Base-by-base conservation (phyloP, 2,888 invertebrate species). In the Coremacera marginata region DNA sequence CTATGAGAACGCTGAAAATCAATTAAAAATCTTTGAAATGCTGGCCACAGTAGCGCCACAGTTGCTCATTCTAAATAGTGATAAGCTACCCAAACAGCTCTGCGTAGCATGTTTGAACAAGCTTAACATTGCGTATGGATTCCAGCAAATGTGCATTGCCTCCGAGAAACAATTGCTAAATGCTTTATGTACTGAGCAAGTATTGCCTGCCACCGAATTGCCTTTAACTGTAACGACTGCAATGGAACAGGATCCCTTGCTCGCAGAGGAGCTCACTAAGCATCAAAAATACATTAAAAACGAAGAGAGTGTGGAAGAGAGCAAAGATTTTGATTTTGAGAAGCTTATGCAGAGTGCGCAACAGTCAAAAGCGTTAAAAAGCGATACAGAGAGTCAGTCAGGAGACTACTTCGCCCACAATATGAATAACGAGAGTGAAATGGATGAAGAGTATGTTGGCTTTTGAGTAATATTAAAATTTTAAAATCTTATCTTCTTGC, bases 71-170 rank as follows among this genome's bases (percentile, higher is more conserved):
- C 19, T 44, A 3, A 57, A 37, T 55, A n/a, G 34, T 7, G 93
- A 93, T 88, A 91, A 91, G 49, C 85, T 93, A 76, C 93, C 93
- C 1, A 91, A 92, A 83, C 90, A 90, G 75, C 89, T 93, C 68
- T 93, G 93, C 83, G 82, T 87, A 79, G 87, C 89, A 8, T 94
- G 93, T 85, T 89, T 90, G 0, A 89, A 89, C 77, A 88, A 89
- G 74, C 88, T 92, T 19, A 87, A 91, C 75, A 87, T 90, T 8
- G 87, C 91, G 11, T 91, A 91, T 83, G 84, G 88, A 62, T 91
- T 91, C 82, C 91, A 91, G 81, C 83, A 87, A 76, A 87, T 90
- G 82, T 91, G 90, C 79, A 90, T 91, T 80, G 86, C 87, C 70
- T 89, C 90, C 3, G 91, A 91, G 82, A 83, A 81, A 67, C 82